Base-by-base conservation (phyloP, 2,888 invertebrate genomes). In the Chorisops tibialis region DNA sequence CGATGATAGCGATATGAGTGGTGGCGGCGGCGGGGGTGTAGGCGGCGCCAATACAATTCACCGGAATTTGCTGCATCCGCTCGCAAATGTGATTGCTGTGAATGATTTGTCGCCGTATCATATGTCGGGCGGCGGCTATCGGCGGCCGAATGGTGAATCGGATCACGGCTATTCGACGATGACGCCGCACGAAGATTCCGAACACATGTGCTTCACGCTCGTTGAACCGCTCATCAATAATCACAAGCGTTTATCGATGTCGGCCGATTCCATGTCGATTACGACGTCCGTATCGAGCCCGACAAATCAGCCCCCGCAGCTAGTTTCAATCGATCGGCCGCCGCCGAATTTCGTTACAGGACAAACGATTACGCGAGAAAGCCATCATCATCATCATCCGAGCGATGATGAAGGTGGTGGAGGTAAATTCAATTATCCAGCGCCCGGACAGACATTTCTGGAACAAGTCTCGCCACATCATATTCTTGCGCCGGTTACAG, bases 91-190 rank as follows among this genome's bases (percentile, higher is more conserved):
- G 66, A 85, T 87, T 50, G 86, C 87, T 16, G 87, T 87, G 4
- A 72, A 74, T 2, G 76, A 77, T 56, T 86, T 93, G 67, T 93
- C 93, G 2, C 94, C 95, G 0, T 95, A 95, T 74, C 86, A 91
- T 65, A 88, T 93, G 65, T 87, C 91, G 47, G 89, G 91, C 1
- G 75, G 75, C 4, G 75, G 76, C 59, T 93, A 92, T 74, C 81
- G 89, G 41, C 83, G 91, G 30, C 86, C 90, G 3, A 78, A 78
- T 67, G 77, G 77, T 14, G 78, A 78, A 66, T 93, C 92, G n/a
- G 96, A 96, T 79, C 93, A 95, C 73, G 96, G 96, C 2, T 96
- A 96, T 77, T 93, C 93, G 3, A 93, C 93, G 0, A 93, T 93
- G 93, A 93, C 93, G 1, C 92, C 91, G 1, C 92, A 93, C 70